Base-by-base conservation (phyloP, 2,888 invertebrate genomes). In the Molorchus minor region DNA sequence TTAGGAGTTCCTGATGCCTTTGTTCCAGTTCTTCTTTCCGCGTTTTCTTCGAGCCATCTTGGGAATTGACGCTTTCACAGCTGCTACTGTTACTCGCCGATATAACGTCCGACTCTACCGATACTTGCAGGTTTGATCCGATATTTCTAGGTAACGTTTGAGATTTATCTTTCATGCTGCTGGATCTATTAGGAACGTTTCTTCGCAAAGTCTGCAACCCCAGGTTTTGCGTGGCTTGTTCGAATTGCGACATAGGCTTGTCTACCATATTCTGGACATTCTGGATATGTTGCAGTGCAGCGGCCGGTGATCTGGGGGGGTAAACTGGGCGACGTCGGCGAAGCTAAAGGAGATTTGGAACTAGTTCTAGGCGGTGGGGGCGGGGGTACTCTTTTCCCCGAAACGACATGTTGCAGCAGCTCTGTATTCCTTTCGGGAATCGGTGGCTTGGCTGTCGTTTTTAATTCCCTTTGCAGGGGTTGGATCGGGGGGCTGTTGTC, bases 331-430 rank as follows among this genome's bases (percentile, higher is more conserved):
- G 90, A 88, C 38, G 93, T 90, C 15, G 94, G 94, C 44, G 93
- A 93, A 17, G 93, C 91, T 71, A 94, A 82, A 0, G 94, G 94
- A 13, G 94, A 93, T 74, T 93, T 90, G 45, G 93, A 93, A 70
- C 93, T 92, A 68, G 94, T 94, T 68, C 94, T 86, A n/a, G 94
- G 94, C 20, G 94, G 94, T 21, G 95, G 93, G n/a, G 93, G 94
- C 13, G 94, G 95, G 4, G 94, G 94, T 40, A 92, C 88, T 52
- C 92, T 86, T 72, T 91, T 87, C 58, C 88, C 87, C 12, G 86
- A 85, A 30, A 74, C 75, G 40, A 89, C 87, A 77, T 91, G 82
- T 58, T 90, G 89, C 58, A 91, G 83, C 60, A 92, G 82, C 76
- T 93, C 92, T 33, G 89, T 87, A 75, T 92, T 92, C 19, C 93